Base-by-base conservation (phyloP, 2,113 vertebrate species). In the Pseudopodoces humilis region DNA sequence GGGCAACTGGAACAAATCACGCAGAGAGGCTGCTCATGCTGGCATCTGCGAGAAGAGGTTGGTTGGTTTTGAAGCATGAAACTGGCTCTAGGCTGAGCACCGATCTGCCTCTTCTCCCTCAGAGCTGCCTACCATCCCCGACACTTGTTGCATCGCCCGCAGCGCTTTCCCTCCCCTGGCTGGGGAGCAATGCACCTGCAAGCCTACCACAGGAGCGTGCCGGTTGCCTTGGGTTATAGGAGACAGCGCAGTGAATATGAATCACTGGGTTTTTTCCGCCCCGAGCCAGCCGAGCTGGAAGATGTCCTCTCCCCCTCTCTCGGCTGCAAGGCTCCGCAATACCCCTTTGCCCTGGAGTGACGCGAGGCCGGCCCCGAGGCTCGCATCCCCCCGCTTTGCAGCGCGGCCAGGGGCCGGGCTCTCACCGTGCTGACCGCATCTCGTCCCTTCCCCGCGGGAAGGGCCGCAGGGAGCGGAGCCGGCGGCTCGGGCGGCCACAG, bases 71-170 rank as follows among this genome's bases (percentile, higher is more conserved):
- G 68, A 49, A 60, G 47, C 69, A 7, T 0, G 12, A 11, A 30
- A 10, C 35, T 4, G 41, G 71, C 68, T 35, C 63, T 3, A 14
- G 87, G 83, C 89, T 58, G 52, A 35, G 69, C 37, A 22, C 46
- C 71, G 9, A 2, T 6, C 27, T 23, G 49, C 59, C 28, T 39
- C 27, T 41, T 1, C n/a, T 5, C 55, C 14, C 33, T 8, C 33
- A 3, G 39, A 64, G 71, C 88, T 46, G 76, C 80, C 56, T 2
- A 1, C 62, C 44, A 31, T 15, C 39, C 44, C 4, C 5, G 37
- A 1, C 77, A 96, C 92, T 62, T 96, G 90, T 95, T 93, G 92
- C 75, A 20, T 21, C 3, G 24, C 83, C 88, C 10, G 8, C 58
- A 28, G 76, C 14, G 33, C 41, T 13, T 9, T 30, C 43, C 28